A percentile compares a stretch with the other conserved stretches of the same genome.
These are phyloP conservation scores for Hesperophylax magnus DNA, from an alignment of 1,140 invertebrate species.

Conservation along the genomic window DNA sequence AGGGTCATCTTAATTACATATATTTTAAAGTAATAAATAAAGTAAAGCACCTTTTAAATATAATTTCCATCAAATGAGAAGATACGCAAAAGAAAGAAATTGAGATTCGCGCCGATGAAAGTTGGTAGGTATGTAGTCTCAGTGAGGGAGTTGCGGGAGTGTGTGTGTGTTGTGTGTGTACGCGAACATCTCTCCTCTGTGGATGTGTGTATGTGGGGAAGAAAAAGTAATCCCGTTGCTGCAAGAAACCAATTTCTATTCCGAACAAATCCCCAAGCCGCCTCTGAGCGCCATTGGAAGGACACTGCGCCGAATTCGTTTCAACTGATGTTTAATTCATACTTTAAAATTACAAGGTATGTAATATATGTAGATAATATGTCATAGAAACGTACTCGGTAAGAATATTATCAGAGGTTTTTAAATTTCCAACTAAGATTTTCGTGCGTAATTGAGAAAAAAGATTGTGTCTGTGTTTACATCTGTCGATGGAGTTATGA, in stretches of 20 bases:
- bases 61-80: conserved; percentile 38
- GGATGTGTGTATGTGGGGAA: conserved; percentile 50
- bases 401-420: too few relatives aligned
- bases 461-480: too few relatives aligned
- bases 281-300: conserved; percentile 48
- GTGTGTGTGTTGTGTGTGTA: conserved; percentile 32
- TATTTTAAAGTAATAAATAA: background rate
- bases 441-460: too few relatives aligned
- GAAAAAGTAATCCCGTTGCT: conserved; percentile 59
- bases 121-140: conserved; percentile 44
- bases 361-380: too few relatives aligned
- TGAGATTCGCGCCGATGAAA: conserved; percentile 55
- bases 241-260: conserved; percentile 60
- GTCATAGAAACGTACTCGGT: too few relatives aligned
- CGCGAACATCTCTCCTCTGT: conserved; percentile 23
- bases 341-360: too few relatives aligned
- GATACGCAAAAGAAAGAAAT: conserved; percentile 57
- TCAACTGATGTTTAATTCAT: too few relatives aligned
- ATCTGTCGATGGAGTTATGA: too few relatives aligned
- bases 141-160: conserved; percentile 23
- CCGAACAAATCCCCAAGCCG: conserved; percentile 57
- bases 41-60: conserved; percentile 1
- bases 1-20: too few relatives aligned
- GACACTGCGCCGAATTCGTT: conserved; percentile 39
- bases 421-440: too few relatives aligned